Conservation (phyloP, 2,888 invertebrate genomes). For the Tholera decimalis region DNA sequence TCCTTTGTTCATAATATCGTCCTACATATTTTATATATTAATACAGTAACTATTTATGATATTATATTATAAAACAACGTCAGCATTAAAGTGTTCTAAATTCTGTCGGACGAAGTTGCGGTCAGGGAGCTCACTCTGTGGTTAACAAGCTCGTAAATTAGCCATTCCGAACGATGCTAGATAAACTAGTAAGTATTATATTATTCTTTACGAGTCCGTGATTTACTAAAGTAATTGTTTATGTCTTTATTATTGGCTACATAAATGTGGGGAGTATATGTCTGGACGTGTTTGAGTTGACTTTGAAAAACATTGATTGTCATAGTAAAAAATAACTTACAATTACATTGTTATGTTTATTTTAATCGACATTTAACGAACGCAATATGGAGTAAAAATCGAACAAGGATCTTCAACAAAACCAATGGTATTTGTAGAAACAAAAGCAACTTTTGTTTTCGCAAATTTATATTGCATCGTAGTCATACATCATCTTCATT, state of each 20-base stretch:
- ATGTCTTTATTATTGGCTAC: constrained; percentile 42
- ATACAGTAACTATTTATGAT: constrained; percentile 18
- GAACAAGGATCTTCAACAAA: constrained; percentile 33
- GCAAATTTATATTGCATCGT: no score
- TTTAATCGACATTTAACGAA: constrained; percentile 34
- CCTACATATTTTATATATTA: constrained; percentile 29
- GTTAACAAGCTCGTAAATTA: constrained; percentile 46
- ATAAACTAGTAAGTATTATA: constrained; percentile 45
- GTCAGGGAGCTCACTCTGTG: constrained; percentile 40
- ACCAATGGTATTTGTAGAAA: no score
- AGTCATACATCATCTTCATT: no score
- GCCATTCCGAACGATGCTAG: constrained; percentile 25
- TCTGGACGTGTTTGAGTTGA: constrained; percentile 30
- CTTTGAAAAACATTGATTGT: constrained; percentile 30
- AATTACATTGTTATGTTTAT: constrained; percentile 37
- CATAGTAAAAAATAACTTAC: constrained; percentile 27
- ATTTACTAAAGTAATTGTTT: constrained; percentile 52
- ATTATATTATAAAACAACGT: constrained; percentile 30
- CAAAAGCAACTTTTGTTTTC: no score
- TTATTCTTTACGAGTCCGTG: constrained; percentile 32
- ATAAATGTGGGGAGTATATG: constrained; percentile 48
- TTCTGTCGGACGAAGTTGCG: constrained; percentile 28
- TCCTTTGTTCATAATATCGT: constrained; percentile 41
- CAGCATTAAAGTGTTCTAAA: constrained; percentile 39
- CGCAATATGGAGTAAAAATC: constrained; percentile 19